Evolutionary conservation across 2,797 vertebrate species (phyloP), one percentile per base, ranked within the genome.

Genomic region (Poecilia picta): DNA sequence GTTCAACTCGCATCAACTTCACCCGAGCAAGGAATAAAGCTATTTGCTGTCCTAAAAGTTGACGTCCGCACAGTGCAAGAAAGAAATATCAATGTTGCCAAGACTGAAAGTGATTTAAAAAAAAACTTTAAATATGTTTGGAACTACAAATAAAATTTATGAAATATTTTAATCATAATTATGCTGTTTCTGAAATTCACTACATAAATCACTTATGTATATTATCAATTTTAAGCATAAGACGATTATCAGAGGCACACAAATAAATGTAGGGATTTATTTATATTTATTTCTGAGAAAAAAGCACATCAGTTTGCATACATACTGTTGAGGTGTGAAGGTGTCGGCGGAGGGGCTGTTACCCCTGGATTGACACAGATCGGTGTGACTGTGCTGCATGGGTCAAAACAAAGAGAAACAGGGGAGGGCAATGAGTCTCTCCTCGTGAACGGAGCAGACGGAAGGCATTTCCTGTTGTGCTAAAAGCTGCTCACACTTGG

Each of bases 381-480:
- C 31, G 36, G 46, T 51, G 70, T 76, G 31, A 79, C 18, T 72
- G 43, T 18, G 64, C 46, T 75, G 76, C 76, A 11, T 74, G 77
- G 82, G 81, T 90, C 81, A 76, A 25, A 76, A 85, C 77, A 78
- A 75, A 73, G 41, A 80, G 78, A 82, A 72, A 88, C 80, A 83
- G 83, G 71, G 73, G 78, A 81, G 83, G 72, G 53, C 28, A 59
- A 71, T 84, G 25, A 85, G 77, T 11, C 74, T 73, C 39, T 86
- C 23, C 83, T 70, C 88, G 86, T 93, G 94, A 93, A 93, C 70
- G 43, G 33, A 79, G 84, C 81, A 91, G 95, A 90, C 81, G 84
- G 85, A 89, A 93, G 89, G 92, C 92, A 92, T 95, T 95, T 95
- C 94, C 95, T 94, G 89, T 90, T 83, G 87, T 25, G 72, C 88